Percentiles rank a stretch among this genome's conserved stretches.
phyloP scores from a whole-genome alignment of 1,140 invertebrate genomes.

The Eubasilissa regina region DNA sequence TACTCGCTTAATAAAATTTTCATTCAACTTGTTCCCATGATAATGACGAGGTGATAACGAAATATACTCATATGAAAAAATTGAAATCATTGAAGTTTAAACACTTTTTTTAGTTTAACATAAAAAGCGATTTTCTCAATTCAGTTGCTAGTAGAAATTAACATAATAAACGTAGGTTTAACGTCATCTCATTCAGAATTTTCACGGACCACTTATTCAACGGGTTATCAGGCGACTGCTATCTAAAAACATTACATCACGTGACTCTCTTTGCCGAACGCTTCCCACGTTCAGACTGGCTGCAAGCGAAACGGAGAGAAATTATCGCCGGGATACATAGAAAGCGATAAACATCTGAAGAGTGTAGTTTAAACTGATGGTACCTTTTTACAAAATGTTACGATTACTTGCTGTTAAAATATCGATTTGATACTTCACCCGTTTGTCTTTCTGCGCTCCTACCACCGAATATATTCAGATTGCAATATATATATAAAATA shows the following conservation, averaged over 20 bases:
- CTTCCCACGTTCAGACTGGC: background rate
- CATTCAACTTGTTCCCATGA: too few relatives aligned
- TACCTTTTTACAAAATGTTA: too few relatives aligned
- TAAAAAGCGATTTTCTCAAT: too few relatives aligned
- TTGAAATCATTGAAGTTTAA: too few relatives aligned
- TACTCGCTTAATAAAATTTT: too few relatives aligned
- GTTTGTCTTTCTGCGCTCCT: constrained; percentile 37
- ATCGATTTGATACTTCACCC: constrained; percentile 2
- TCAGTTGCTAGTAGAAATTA: too few relatives aligned
- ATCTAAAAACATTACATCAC: constrained; percentile 57
- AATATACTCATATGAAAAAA: too few relatives aligned
- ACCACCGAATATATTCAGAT: constrained; percentile 46
- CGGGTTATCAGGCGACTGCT: constrained; percentile 50
- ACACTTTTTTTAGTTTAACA: too few relatives aligned
- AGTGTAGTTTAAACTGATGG: too few relatives aligned
- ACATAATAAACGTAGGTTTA: background rate
- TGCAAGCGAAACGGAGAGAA: background rate
- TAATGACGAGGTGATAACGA: too few relatives aligned
- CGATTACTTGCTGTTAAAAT: background rate
- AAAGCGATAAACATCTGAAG: background rate
- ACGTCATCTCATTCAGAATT: background rate
- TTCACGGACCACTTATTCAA: constrained; percentile 6
- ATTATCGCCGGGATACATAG: background rate
- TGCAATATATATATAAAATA: constrained; percentile 41
- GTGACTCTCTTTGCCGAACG: constrained; percentile 25